phyloP scores from a whole-genome alignment of 2,113 vertebrate species.

The Sturnus vulgaris region DNA sequence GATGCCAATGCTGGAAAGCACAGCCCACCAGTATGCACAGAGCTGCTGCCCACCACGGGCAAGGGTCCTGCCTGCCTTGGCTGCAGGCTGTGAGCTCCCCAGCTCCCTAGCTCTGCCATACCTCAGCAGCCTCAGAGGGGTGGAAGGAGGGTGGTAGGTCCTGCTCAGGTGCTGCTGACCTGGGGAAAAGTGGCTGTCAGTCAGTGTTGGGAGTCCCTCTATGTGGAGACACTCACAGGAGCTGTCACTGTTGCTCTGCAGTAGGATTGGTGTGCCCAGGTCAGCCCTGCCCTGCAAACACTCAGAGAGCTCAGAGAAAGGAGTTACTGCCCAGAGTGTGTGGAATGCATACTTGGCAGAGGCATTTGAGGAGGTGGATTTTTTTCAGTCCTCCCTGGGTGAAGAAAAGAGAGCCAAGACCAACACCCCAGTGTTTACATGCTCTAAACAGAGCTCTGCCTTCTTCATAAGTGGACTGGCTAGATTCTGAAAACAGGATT shows the following conservation, averaged over 20 bases:
- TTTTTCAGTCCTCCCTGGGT: not conserved
- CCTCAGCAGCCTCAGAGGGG: rapidly evolving
- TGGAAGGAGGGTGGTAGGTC: not conserved
- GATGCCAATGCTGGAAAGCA: not conserved
- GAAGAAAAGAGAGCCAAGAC: not conserved
- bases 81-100: not conserved
- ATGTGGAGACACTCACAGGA: not conserved
- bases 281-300: not conserved
- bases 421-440: not conserved
- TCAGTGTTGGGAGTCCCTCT: not conserved
- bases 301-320: not conserved
- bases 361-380: not conserved
- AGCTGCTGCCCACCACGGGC: not conserved
- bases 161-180: not conserved
- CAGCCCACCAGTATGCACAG: not conserved
- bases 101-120: not conserved
- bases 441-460: not conserved
- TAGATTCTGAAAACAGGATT: not conserved
- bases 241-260: not conserved
- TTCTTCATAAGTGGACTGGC: not conserved
- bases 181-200: not conserved
- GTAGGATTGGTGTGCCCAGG: not conserved
- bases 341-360: not conserved
- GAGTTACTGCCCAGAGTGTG: rapidly evolving
- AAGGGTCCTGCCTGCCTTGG: not conserved